Conservation (phyloP, 1,140 invertebrate species). For the Condylostylus longicornis region DNA sequence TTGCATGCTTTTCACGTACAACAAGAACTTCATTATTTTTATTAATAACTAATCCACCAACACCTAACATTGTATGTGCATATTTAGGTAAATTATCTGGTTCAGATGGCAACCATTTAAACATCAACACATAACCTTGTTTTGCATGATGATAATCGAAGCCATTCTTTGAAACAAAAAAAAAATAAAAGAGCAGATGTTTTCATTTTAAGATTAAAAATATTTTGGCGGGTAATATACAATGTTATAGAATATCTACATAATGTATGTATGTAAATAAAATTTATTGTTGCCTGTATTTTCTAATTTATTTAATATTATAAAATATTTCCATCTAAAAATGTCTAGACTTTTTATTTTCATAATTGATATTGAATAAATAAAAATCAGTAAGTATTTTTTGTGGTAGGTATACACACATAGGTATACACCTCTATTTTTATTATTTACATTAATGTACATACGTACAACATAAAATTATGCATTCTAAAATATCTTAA, state of each 20-base stretch:
- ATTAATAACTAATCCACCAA: conserved; percentile 76
- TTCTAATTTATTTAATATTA: too few species aligned
- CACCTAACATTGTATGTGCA: conserved; percentile 73
- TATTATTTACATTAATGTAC: too few species aligned
- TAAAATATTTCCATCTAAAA: too few species aligned
- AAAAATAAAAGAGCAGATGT: conserved; percentile 2
- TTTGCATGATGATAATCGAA: conserved; percentile 80
- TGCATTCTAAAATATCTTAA: too few species aligned
- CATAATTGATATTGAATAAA: too few species aligned
- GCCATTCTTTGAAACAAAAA: conserved; percentile 42
- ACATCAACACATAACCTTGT: conserved; percentile 60
- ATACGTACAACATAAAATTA: too few species aligned
- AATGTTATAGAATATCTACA: conserved; percentile 5
- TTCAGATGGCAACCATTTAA: conserved; percentile 60
- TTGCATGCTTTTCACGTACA: conserved; percentile 57
- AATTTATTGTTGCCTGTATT: too few species aligned
- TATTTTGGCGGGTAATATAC: neutral
- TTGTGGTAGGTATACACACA: too few species aligned
- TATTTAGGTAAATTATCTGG: conserved; percentile 57
- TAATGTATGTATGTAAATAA: too few species aligned
- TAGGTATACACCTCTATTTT: too few species aligned
- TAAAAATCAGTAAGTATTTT: too few species aligned
- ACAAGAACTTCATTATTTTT: conserved; percentile 58
- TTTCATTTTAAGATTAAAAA: neutral
- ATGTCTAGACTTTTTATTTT: too few species aligned